Evolutionary conservation across 2,113 vertebrate species (phyloP).

Genomic region (Periophthalmodon schlosseri): DNA sequence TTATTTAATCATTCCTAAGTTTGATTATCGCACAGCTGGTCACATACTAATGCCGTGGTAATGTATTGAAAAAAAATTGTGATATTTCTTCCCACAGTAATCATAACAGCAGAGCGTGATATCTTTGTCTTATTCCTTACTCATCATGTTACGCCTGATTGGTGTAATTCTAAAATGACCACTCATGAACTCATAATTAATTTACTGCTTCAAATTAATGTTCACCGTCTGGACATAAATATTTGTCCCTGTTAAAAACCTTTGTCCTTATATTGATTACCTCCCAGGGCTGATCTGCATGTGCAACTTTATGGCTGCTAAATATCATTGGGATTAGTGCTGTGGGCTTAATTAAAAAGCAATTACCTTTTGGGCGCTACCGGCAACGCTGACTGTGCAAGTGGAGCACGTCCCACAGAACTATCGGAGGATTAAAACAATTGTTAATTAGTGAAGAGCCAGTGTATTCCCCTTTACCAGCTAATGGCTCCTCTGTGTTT

Average conservation of each 20-base stretch:
- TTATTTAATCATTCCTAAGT: too few species aligned
- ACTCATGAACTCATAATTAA: slow-evolving; percentile 24
- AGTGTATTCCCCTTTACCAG: slow-evolving; percentile 19
- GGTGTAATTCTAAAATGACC: slow-evolving; percentile 27
- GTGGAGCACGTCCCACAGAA: slow-evolving; percentile 46
- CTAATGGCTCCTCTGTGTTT: slow-evolving; percentile 30
- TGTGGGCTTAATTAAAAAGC: slow-evolving; percentile 78
- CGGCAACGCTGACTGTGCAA: slow-evolving; percentile 43
- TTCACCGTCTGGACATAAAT: slow-evolving; percentile 6
- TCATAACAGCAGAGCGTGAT: not conserved
- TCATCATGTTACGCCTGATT: not conserved
- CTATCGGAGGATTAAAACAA: slow-evolving; percentile 58
- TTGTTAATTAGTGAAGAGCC: slow-evolving; percentile 58
- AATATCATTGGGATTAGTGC: slow-evolving; percentile 76
- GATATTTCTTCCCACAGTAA: not conserved
- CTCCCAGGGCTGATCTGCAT: slow-evolving; percentile 20
- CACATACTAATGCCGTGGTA: too few species aligned
- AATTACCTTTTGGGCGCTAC: slow-evolving; percentile 72
- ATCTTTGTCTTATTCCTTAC: not conserved
- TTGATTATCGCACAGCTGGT: too few species aligned
- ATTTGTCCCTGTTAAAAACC: slow-evolving; percentile 31
- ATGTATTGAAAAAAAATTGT: too few species aligned
- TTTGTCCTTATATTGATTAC: slow-evolving; percentile 33
- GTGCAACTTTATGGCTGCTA: slow-evolving; percentile 49
- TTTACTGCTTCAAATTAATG: slow-evolving; percentile 43